Percentiles rank a stretch among this genome's conserved stretches.
Evolutionary conservation across 1,140 invertebrate genomes (phyloP).

Genomic region (Proctacanthus coquilletti): DNA sequence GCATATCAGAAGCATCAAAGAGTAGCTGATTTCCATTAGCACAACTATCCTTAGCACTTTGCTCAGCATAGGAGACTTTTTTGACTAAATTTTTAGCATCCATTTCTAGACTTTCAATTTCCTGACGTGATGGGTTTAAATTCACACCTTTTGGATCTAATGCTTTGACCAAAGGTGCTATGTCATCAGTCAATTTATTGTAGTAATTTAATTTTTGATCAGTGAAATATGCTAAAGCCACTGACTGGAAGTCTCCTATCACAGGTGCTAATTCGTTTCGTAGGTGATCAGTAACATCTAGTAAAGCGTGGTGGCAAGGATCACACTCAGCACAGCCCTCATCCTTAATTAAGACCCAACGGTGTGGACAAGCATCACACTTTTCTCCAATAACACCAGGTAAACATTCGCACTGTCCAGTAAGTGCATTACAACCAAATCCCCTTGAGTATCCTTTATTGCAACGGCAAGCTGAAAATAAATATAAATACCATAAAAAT

Average conservation of each 20-base stretch:
- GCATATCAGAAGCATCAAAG: conserved; percentile 36
- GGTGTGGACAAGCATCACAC: conserved; percentile 83
- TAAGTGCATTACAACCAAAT: conserved; percentile 71
- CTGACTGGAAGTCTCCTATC: conserved; percentile 51
- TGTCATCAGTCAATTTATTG: conserved; percentile 45
- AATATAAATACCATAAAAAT: conserved; percentile 5
- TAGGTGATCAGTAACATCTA: conserved; percentile 75
- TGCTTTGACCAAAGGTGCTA: conserved; percentile 46
- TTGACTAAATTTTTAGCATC: conserved; percentile 40
- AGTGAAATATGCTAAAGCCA: conserved; percentile 55
- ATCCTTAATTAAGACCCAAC: conserved; percentile 55
- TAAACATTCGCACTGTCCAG: conserved; percentile 87
- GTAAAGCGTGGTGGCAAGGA: conserved; percentile 69
- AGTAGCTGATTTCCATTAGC: conserved; percentile 35
- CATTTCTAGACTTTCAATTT: conserved; percentile 40
- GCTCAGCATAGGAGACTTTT: conserved; percentile 36
- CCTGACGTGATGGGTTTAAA: conserved; percentile 39
- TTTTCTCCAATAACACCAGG: conserved; percentile 89
- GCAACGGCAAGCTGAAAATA: conserved; percentile 58
- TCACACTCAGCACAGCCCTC: conserved; percentile 69
- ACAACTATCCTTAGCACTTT: conserved; percentile 32
- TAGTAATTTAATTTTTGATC: conserved; percentile 56
- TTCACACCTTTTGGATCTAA: conserved; percentile 50
- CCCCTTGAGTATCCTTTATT: conserved; percentile 77
- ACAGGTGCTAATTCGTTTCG: conserved; percentile 44